phyloP scores from a whole-genome alignment of 2,113 vertebrate species.

The Aptenodytes patagonicus region DNA sequence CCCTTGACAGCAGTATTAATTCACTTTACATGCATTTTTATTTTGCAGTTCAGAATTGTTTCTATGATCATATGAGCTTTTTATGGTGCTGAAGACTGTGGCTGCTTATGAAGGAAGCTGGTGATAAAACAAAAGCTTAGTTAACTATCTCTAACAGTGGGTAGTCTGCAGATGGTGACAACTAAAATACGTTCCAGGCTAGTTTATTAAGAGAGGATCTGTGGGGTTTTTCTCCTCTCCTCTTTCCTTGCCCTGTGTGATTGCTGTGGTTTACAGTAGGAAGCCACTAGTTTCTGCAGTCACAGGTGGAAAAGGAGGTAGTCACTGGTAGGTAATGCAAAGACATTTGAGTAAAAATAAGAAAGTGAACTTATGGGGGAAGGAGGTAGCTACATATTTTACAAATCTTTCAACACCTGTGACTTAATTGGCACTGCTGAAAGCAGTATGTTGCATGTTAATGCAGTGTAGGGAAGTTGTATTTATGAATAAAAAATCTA shows the following conservation, averaged over 20 bases:
- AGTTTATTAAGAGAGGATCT: not conserved
- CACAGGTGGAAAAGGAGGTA: not conserved
- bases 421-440: not conserved
- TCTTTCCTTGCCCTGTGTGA: not conserved
- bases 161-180: not conserved
- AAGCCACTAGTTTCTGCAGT: slow-evolving; percentile 10
- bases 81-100: not conserved
- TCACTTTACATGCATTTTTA: not conserved
- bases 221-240: not conserved
- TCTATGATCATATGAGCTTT: not conserved
- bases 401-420: not conserved
- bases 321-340: not conserved
- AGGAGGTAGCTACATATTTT: not conserved
- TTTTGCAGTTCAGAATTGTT: not conserved
- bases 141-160: not conserved
- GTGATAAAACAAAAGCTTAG: not conserved
- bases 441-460: not conserved
- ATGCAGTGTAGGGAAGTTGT: not conserved
- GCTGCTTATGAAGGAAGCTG: not conserved
- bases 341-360: not conserved
- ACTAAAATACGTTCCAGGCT: not conserved
- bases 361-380: not conserved
- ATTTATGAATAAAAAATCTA: not conserved
- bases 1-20: not conserved
- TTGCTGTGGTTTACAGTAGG: slow-evolving; percentile 13